phyloP scores from a whole-genome alignment of 2,888 invertebrate species.

The Drosophila maculinotata region DNA sequence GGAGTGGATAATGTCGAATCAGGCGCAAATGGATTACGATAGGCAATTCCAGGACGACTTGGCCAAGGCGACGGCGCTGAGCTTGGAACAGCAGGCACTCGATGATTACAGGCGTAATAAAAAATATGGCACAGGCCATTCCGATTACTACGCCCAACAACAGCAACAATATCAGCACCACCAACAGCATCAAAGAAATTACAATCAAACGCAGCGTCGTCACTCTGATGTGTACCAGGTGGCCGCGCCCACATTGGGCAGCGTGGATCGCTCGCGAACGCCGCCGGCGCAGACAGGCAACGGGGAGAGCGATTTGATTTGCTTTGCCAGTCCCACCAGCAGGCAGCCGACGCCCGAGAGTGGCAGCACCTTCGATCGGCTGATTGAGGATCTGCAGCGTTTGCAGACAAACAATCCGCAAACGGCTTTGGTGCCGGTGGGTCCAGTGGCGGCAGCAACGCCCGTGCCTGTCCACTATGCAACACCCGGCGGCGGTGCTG shows the following conservation, averaged over 20 bases:
- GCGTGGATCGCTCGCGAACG: conserved; percentile 69
- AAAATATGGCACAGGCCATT: conserved; percentile 83
- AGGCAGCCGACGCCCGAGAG: conserved; percentile 81
- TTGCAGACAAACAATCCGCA: conserved; percentile 70
- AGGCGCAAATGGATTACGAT: conserved; percentile 88
- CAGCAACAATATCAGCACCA: conserved; percentile 45
- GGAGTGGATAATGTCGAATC: conserved; percentile 82
- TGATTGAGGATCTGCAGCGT: conserved; percentile 87
- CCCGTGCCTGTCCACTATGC: conserved; percentile 35
- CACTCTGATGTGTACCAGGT: conserved; percentile 72
- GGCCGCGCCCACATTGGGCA: conserved; percentile 10
- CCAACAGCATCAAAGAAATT: conserved; percentile 51
- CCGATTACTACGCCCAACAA: conserved; percentile 50
- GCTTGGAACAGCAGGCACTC: conserved; percentile 93
- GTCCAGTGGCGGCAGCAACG: conserved; percentile 70
- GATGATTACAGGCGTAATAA: conserved; percentile 90
- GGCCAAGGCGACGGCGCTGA: conserved; percentile 94
- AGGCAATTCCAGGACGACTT: conserved; percentile 94
- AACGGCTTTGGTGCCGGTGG: conserved; percentile 74
- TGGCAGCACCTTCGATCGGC: conserved; percentile 86
- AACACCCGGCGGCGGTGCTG: conserved; percentile 35
- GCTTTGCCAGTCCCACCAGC: conserved; percentile 89
- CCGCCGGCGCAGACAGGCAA: conserved; percentile 64
- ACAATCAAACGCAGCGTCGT: conserved; percentile 64
- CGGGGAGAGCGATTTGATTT: conserved; percentile 88